A percentile compares a stretch with the other conserved stretches of the same genome.
These are phyloP conservation scores for Vombatus ursinus DNA, from an alignment of 2,113 vertebrate species.

Conservation along the genomic window DNA sequence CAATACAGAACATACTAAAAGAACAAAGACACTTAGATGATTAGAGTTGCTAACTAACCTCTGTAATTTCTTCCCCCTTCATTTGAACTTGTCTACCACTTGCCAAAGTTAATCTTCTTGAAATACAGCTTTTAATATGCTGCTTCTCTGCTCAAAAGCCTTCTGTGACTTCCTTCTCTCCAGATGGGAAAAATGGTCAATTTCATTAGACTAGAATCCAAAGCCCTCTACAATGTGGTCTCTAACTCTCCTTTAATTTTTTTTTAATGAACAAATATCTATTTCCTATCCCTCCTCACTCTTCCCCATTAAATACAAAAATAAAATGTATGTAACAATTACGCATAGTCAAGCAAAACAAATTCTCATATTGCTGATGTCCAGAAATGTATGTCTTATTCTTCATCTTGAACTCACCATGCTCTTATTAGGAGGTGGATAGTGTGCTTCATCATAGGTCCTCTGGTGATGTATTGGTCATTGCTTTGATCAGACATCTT, in stretches of 20 bases:
- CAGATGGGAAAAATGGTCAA: neutral
- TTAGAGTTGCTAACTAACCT: neutral
- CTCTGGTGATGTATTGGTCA: neutral
- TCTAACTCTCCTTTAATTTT: neutral
- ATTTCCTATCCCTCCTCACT: neutral
- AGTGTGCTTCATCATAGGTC: neutral
- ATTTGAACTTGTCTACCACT: neutral
- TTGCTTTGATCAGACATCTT: neutral
- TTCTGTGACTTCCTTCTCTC: neutral
- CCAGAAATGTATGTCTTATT: neutral
- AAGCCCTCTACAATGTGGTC: neutral
- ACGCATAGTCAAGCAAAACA: neutral
- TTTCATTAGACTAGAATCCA: neutral
- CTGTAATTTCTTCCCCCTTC: neutral
- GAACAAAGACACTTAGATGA: neutral
- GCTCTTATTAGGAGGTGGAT: neutral
- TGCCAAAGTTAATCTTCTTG: neutral
- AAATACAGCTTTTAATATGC: neutral
- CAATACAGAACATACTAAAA: neutral
- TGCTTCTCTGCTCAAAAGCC: neutral
- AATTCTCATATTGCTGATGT: neutral
- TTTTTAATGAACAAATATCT: no score
- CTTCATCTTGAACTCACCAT: neutral
- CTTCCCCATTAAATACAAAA: neutral
- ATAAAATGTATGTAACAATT: neutral